Evolutionary conservation across 2,797 vertebrate genomes (phyloP), one percentile per base, ranked within the genome.

Genomic region (Sebastes melanostomus): DNA sequence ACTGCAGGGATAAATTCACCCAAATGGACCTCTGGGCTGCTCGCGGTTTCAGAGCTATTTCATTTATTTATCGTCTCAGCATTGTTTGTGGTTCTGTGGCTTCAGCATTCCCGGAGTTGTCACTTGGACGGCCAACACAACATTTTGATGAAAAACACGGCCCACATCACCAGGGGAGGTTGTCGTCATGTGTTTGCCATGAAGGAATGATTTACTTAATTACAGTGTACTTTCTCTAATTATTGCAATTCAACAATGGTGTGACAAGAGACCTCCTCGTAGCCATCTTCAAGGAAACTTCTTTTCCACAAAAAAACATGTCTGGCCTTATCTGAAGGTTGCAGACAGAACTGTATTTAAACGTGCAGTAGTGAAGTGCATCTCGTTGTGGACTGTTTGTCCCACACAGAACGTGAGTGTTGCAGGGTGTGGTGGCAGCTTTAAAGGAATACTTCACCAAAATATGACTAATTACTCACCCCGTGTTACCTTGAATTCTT

Each of bases 11-110:
- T 80, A 88, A 74, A 83, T 61, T 81, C 77, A 66, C 86, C 78
- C 84, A 86, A 88, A 84, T 29, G 87, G 86, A 86, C 84, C 82
- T 79, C 66, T 20, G 85, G 86, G 91, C 78, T 52, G 56, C 77
- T 61, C 3, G 88, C 14, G 89, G 92, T 91, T 80, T 81, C 56
- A 46, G 52, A 91, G 73, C 72, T 81, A 91, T 93, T 93, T 34
- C 77, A 77, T 82, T 75, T 91, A 89, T 94, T 92, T 78, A 89
- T 67, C 22, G 58, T 80, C 86, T 87, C 71, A 83, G 86, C 88
- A 71, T 92, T 90, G 90, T 91, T 92, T 89, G 85, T 89, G 81
- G 88, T 34, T 85, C 78, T 86, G 90, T 14, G 92, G 91, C 80
- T 79, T 66, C 10, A 22, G 62, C 83, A 80, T 90, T 90, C 91